Conservation (phyloP, 2,888 invertebrate species). For the Stenurella melanura region DNA sequence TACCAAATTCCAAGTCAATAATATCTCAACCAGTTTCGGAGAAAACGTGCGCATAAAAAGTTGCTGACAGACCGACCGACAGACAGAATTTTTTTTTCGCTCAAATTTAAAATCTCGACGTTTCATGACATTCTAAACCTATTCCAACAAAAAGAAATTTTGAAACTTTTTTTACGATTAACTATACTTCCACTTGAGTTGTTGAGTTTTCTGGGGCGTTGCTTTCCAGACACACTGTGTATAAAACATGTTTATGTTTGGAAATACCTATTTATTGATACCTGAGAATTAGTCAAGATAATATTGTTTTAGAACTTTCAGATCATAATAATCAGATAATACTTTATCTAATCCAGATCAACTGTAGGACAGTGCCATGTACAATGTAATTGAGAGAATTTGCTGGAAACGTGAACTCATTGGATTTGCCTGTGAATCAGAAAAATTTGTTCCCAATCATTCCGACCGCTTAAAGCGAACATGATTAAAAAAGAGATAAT, state of each 20-base stretch:
- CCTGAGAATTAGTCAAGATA: not conserved
- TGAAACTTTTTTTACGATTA: too few species aligned
- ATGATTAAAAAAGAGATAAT: not conserved
- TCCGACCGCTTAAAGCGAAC: not conserved
- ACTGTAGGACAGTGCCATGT: not conserved
- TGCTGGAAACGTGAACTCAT: not conserved
- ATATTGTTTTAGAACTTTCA: not conserved
- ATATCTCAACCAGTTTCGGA: too few species aligned
- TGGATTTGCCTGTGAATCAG: slow-evolving; percentile 3
- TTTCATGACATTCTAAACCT: too few species aligned
- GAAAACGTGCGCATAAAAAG: too few species aligned
- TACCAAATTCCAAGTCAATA: too few species aligned
- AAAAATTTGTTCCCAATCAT: not conserved
- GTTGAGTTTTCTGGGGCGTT: too few species aligned
- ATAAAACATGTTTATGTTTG: not conserved
- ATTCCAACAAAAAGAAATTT: too few species aligned
- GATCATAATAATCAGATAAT: not conserved
- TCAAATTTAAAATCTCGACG: too few species aligned
- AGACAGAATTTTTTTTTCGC: too few species aligned
- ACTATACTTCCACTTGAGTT: too few species aligned
- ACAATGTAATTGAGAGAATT: not conserved
- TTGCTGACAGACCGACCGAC: too few species aligned
- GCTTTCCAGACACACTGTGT: too few species aligned
- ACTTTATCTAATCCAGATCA: not conserved
- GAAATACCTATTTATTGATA: not conserved